Evolutionary conservation across 1,140 invertebrate genomes (phyloP).

Genomic region (Psix sp.): DNA sequence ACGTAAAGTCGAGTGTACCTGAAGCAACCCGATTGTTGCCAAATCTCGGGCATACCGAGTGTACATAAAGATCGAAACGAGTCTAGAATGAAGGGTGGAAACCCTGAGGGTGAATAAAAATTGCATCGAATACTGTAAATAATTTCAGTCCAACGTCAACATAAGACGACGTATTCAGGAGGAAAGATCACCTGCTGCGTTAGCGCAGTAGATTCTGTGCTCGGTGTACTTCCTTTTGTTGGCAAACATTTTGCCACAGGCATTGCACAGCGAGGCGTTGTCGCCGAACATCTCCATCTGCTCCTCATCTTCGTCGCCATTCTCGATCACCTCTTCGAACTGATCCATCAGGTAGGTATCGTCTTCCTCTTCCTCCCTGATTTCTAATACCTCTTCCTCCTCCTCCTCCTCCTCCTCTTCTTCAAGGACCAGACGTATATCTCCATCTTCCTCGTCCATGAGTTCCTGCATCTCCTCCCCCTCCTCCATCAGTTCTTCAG

Average conservation of each 20-base stretch:
- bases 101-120: too few relatives aligned
- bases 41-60: too few relatives aligned
- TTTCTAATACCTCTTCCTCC: slow-evolving; percentile 23
- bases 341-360: slow-evolving; percentile 34
- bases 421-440: slow-evolving; percentile 31
- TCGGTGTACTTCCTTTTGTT: slow-evolving; percentile 36
- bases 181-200: slow-evolving; percentile 36
- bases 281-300: slow-evolving; percentile 19
- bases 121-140: not conserved
- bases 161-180: too few relatives aligned
- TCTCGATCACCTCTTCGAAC: slow-evolving; percentile 38
- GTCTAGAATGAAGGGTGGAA: too few relatives aligned
- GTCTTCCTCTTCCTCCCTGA: slow-evolving; percentile 26
- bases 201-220: slow-evolving; percentile 22
- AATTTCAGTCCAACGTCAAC: not conserved
- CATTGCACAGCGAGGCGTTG: slow-evolving; percentile 38
- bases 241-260: slow-evolving; percentile 42
- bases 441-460: not conserved
- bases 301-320: slow-evolving; percentile 29
- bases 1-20: too few relatives aligned
- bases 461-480: slow-evolving; percentile 2
- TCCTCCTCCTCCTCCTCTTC: slow-evolving; percentile 28
- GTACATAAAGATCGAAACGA: too few relatives aligned
- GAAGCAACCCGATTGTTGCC: not conserved
- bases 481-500: slow-evolving; percentile 23